Percentiles rank a stretch among this genome's conserved stretches.
These are phyloP conservation scores for Zootoca vivipara DNA, from an alignment of 2,113 vertebrate genomes.

Conservation along the genomic window DNA sequence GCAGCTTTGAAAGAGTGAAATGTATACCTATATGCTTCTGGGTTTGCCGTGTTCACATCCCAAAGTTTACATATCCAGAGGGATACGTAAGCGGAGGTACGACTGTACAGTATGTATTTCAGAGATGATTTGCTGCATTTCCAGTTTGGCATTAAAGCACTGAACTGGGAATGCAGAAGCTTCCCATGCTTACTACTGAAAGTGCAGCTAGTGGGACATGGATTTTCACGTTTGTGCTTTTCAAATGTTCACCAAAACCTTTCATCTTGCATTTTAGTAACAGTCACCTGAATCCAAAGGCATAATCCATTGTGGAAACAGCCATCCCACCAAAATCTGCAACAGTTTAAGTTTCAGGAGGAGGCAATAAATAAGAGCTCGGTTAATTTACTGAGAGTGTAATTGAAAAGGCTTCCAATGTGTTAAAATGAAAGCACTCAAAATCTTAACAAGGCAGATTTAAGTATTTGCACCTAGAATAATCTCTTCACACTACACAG, in stretches of 20 bases:
- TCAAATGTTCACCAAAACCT: neutral
- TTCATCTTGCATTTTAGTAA: neutral
- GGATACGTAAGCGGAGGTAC: too few relatives aligned
- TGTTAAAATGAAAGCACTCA: slow-evolving; percentile 26
- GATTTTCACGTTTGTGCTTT: too few relatives aligned
- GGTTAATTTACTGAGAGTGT: neutral
- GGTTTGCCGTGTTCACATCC: too few relatives aligned
- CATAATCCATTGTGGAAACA: neutral
- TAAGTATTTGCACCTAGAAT: slow-evolving; percentile 34
- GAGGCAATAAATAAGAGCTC: neutral
- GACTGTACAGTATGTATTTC: too few relatives aligned
- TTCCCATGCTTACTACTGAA: too few relatives aligned
- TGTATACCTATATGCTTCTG: too few relatives aligned
- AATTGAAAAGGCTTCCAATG: slow-evolving; percentile 52
- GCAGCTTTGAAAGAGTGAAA: too few relatives aligned
- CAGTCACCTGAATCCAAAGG: neutral
- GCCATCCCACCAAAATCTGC: neutral
- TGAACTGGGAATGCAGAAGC: too few relatives aligned
- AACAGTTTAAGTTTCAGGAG: neutral
- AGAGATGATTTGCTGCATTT: too few relatives aligned
- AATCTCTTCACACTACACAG: slow-evolving; percentile 21
- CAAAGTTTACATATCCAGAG: too few relatives aligned
- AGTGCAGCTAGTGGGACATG: too few relatives aligned
- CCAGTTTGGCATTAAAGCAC: too few relatives aligned
- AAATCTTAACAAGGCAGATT: slow-evolving; percentile 44